Evolutionary conservation across 2,888 invertebrate species (phyloP).

Genomic region (Drosophila anomalipes): DNA sequence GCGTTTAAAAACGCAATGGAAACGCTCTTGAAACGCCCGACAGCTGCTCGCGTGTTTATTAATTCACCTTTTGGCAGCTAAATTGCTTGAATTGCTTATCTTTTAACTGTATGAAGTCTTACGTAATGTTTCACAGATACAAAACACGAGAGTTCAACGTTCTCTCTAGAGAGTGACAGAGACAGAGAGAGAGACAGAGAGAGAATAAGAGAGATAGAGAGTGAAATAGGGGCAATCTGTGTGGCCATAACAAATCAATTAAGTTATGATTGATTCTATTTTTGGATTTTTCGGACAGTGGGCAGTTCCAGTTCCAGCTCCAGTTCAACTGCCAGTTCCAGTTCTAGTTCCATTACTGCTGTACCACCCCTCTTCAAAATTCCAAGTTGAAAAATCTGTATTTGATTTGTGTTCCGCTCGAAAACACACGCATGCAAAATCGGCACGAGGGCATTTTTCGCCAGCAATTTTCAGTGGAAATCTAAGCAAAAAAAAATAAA

Average conservation of each 20-base stretch:
- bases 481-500: slow-evolving; percentile 3
- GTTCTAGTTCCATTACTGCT: neutral
- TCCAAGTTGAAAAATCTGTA: slow-evolving; percentile 27
- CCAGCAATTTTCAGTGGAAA: slow-evolving; percentile 11
- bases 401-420: slow-evolving; percentile 47
- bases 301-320: slow-evolving; percentile 16
- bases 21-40: slow-evolving; percentile 22
- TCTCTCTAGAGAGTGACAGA: slow-evolving; percentile 7
- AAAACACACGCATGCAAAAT: slow-evolving; percentile 25
- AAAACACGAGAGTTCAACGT: slow-evolving; percentile 41
- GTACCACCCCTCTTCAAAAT: neutral
- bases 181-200: neutral
- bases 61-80: slow-evolving; percentile 21
- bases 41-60: slow-evolving; percentile 32
- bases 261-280: slow-evolving; percentile 27
- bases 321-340: slow-evolving; percentile 25
- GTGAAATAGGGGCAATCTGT: slow-evolving; percentile 35
- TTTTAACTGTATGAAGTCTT: slow-evolving; percentile 15
- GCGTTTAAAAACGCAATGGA: slow-evolving; percentile 31
- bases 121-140: slow-evolving; percentile 38
- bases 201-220: neutral
- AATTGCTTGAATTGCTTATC: slow-evolving; percentile 7
- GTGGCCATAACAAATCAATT: slow-evolving; percentile 57
- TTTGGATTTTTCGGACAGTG: slow-evolving; percentile 14
- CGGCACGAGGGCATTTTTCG: slow-evolving; percentile 42